Evolutionary conservation across 2,888 invertebrate genomes (phyloP).

Genomic region (Sceliomorpha sp.): DNA sequence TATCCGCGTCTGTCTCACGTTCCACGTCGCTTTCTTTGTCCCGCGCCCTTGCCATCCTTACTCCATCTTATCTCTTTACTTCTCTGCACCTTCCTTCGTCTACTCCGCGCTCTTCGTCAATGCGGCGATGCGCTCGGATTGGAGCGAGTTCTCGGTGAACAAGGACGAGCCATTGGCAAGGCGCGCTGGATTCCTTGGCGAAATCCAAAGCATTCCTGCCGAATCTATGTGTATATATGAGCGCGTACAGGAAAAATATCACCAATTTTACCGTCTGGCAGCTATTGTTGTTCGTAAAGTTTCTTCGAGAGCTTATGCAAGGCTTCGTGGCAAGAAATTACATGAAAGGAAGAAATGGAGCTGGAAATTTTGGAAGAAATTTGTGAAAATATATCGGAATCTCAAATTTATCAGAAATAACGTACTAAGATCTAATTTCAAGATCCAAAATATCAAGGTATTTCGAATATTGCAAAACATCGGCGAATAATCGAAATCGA

Average conservation of each 20-base stretch:
- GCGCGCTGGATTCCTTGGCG: conserved; percentile 60
- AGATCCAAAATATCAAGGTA: neutral
- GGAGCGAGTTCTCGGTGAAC: conserved; percentile 20
- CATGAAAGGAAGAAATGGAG: too few relatives aligned
- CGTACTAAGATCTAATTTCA: too few relatives aligned
- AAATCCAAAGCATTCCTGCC: conserved; percentile 5
- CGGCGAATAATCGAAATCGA: conserved; percentile 15
- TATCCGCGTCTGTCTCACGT: conserved; percentile 13
- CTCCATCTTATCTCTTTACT: conserved; percentile 25
- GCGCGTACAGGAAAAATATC: too few relatives aligned
- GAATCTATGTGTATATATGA: neutral
- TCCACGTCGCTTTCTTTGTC: conserved; percentile 13
- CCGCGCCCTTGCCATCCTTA: conserved; percentile 1
- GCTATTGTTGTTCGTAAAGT: too few relatives aligned
- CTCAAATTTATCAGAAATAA: too few relatives aligned
- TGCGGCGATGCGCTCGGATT: conserved; percentile 36
- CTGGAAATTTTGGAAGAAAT: too few relatives aligned
- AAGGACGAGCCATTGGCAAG: conserved; percentile 65
- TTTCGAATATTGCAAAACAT: neutral
- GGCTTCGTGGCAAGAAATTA: too few relatives aligned
- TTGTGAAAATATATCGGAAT: too few relatives aligned
- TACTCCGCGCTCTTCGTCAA: conserved; percentile 14
- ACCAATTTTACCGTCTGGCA: too few relatives aligned
- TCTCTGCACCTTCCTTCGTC: conserved; percentile 18
- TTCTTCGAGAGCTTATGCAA: too few relatives aligned